Percentiles rank a stretch among this genome's conserved stretches.
Evolutionary conservation across 2,113 vertebrate genomes (phyloP).

Genomic region (Paradoxurus hermaphroditus): DNA sequence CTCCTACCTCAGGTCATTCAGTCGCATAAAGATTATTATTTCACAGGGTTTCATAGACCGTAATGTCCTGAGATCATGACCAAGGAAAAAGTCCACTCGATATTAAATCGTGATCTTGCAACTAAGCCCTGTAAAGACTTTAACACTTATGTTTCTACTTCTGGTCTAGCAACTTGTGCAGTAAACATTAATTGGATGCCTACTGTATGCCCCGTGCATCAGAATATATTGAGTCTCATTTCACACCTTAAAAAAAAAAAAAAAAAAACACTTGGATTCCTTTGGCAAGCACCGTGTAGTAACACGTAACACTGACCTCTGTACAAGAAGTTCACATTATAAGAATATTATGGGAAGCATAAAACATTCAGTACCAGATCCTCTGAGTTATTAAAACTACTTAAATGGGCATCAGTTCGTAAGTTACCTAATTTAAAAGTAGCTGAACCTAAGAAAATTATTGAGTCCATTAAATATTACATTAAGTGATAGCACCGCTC

Average conservation of each 20-base stretch:
- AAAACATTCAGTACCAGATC: constrained; percentile 31
- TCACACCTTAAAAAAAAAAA: background rate
- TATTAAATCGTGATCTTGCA: background rate
- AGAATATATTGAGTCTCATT: constrained; percentile 23
- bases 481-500: background rate
- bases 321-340: background rate
- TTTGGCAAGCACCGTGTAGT: background rate
- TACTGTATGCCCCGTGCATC: background rate
- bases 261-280: constrained; percentile 10
- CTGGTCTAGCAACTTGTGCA: background rate
- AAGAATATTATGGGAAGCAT: constrained; percentile 20
- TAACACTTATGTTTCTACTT: background rate
- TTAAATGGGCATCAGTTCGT: constrained; percentile 52
- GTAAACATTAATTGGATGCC: background rate
- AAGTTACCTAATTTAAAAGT: constrained; percentile 63
- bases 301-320: constrained; percentile 22
- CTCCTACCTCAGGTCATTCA: background rate
- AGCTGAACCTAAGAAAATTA: constrained; percentile 53
- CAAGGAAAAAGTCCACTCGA: background rate
- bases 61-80: background rate
- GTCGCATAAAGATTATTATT: constrained; percentile 37
- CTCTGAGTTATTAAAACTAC: constrained; percentile 43
- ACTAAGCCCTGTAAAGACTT: background rate
- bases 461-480: constrained; percentile 55
- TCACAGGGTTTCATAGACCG: background rate